phyloP scores from a whole-genome alignment of 1,140 invertebrate species.

The Brachionus sp. region DNA sequence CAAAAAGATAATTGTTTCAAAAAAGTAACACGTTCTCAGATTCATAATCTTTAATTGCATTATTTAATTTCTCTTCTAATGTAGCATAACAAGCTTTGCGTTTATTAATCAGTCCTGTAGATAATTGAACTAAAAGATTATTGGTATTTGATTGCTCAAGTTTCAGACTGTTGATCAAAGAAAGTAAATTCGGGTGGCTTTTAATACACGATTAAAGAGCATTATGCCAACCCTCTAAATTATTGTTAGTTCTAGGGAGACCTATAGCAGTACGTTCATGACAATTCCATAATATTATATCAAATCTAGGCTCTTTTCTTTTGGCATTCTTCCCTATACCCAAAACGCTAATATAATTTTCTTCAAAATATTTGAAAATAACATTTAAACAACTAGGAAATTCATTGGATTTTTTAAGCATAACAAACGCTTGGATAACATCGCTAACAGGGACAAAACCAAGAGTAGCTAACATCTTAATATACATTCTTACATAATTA shows the following conservation, averaged over 20 bases:
- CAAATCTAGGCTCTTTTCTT: neutral
- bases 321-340: neutral
- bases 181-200: neutral
- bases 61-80: neutral
- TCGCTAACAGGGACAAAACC: no score
- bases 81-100: neutral
- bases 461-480: neutral
- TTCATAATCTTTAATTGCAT: neutral
- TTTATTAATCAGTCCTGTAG: neutral
- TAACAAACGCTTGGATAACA: neutral
- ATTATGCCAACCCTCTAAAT: neutral
- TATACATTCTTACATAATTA: neutral
- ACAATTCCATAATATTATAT: neutral
- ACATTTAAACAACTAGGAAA: neutral
- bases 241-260: neutral
- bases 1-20: no score
- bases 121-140: neutral
- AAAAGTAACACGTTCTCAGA: neutral
- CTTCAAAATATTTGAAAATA: constrained; percentile 7
- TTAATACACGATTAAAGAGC: neutral
- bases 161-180: neutral
- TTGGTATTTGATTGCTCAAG: neutral
- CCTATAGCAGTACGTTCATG: neutral
- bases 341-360: neutral
- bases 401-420: neutral